These are phyloP conservation scores for Cheilinus undulatus DNA, from an alignment of 2,113 vertebrate genomes.

Conservation along the genomic window DNA sequence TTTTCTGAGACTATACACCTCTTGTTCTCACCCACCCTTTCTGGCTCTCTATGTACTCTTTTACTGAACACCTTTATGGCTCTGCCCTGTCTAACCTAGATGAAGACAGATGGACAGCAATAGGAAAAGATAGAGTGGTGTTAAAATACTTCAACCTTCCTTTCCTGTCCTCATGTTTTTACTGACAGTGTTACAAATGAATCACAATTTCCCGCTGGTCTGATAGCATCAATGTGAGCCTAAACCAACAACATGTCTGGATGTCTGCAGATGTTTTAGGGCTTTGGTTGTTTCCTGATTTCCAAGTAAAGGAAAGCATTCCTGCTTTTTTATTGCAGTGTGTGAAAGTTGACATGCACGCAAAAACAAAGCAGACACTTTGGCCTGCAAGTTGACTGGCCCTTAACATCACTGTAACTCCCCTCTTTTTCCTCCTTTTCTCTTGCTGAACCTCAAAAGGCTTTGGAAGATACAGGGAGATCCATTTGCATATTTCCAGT, in stretches of 20 bases:
- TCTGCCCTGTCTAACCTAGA: constrained; percentile 47
- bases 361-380: too few relatives aligned
- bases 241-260: constrained; percentile 2
- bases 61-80: constrained; percentile 40
- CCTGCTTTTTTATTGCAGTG: too few relatives aligned
- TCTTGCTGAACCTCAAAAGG: constrained; percentile 25
- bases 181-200: constrained; percentile 44
- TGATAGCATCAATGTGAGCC: constrained; percentile 12
- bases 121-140: constrained; percentile 9
- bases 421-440: constrained; percentile 24
- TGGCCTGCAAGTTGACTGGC: constrained; percentile 15
- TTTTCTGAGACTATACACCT: constrained; percentile 47
- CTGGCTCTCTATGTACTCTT: constrained; percentile 2
- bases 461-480: constrained; percentile 51
- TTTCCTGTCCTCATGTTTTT: constrained; percentile 23
- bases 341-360: not conserved
- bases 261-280: not conserved
- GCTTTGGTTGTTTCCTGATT: not conserved
- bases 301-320: too few relatives aligned
- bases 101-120: constrained; percentile 17
- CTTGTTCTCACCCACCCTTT: constrained; percentile 37
- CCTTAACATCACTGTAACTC: constrained; percentile 35
- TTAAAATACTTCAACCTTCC: constrained; percentile 3
- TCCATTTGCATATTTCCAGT: constrained; percentile 69
- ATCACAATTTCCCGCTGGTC: constrained; percentile 34